Evolutionary conservation across 2,113 vertebrate species (phyloP).

Genomic region (Callopanchax toddi): DNA sequence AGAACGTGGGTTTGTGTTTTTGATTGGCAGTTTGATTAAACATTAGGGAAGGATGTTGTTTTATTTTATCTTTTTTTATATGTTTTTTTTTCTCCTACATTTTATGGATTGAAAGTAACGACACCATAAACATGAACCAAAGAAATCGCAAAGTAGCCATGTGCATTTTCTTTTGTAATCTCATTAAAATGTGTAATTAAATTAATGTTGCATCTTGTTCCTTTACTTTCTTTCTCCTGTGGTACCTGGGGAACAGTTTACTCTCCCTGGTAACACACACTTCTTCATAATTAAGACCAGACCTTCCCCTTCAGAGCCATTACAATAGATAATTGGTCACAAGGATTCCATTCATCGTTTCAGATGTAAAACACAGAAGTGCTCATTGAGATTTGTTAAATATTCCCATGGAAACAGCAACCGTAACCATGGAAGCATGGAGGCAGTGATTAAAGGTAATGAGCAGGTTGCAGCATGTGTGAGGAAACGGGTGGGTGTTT

Average conservation of each 20-base stretch:
- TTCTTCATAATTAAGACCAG: slow-evolving; percentile 13
- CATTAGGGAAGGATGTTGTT: no score
- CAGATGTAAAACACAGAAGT: slow-evolving; percentile 52
- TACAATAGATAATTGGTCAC: slow-evolving; percentile 44
- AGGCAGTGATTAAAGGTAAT: slow-evolving; percentile 63
- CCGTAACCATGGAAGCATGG: slow-evolving; percentile 67
- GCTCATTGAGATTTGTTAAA: slow-evolving; percentile 48
- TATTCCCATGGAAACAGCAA: slow-evolving; percentile 74
- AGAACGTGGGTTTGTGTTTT: no score
- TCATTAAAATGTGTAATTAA: not conserved
- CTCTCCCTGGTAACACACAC: slow-evolving; percentile 1
- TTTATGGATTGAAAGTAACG: no score
- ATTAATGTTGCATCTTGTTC: not conserved
- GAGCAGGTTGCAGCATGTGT: slow-evolving; percentile 32
- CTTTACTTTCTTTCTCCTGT: not conserved
- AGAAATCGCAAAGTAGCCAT: no score
- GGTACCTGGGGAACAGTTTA: not conserved
- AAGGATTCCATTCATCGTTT: slow-evolving; percentile 53
- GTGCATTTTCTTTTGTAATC: not conserved
- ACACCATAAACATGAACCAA: not conserved
- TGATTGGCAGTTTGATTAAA: no score
- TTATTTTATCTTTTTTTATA: no score
- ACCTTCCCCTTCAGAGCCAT: slow-evolving; percentile 6
- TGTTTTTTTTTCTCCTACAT: no score
- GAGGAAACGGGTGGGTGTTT: slow-evolving; percentile 27